Conservation (phyloP, 2,113 vertebrate species). For the Spheniscus mendiculus region DNA sequence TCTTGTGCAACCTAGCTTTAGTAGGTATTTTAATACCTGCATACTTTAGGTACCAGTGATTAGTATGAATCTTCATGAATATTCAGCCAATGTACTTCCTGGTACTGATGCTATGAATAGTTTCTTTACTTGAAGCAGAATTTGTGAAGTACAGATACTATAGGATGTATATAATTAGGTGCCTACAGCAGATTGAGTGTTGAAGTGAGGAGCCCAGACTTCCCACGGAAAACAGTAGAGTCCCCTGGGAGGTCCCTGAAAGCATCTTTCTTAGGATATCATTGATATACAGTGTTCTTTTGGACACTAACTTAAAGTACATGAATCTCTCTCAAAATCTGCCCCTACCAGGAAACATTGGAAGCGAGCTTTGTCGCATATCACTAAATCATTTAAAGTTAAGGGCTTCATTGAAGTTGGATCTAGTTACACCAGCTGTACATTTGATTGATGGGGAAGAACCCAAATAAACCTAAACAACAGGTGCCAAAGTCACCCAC, state of each 20-base stretch:
- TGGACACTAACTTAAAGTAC: background rate
- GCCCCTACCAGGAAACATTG: background rate
- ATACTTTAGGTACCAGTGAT: background rate
- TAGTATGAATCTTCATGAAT: background rate
- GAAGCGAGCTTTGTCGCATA: background rate
- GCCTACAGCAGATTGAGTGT: background rate
- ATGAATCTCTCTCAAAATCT: background rate
- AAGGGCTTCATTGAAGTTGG: background rate
- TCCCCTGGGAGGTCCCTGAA: background rate
- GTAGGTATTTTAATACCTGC: background rate
- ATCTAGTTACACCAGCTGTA: background rate
- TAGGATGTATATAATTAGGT: background rate
- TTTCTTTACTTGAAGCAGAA: background rate
- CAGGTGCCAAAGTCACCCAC: background rate
- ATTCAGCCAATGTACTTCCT: background rate
- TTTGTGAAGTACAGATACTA: background rate
- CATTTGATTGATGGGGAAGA: background rate
- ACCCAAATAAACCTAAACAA: background rate
- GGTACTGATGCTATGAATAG: background rate
- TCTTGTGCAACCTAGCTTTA: background rate
- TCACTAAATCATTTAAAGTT: background rate
- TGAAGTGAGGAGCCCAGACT: background rate
- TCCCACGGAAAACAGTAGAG: background rate
- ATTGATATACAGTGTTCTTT: background rate
- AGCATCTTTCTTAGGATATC: background rate